Conservation (phyloP, 2,797 vertebrate genomes). For the Sebastes kiyomatsui region DNA sequence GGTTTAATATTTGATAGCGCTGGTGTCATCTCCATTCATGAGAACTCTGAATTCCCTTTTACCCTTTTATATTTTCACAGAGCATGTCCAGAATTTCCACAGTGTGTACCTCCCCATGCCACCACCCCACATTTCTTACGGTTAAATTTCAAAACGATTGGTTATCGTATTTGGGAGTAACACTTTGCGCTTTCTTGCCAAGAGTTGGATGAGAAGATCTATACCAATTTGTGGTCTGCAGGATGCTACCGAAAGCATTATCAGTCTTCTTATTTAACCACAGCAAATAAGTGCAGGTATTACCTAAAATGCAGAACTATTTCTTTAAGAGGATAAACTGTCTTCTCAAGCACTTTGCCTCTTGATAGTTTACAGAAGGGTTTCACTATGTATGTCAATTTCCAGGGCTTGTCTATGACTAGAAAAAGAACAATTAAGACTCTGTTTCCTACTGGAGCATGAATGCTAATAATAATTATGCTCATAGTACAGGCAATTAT, state of each 20-base stretch:
- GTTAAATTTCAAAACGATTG: not conserved
- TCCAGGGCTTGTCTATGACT: not conserved
- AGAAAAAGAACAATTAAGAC: not conserved
- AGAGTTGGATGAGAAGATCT: not conserved
- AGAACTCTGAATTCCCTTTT: slow-evolving; percentile 28
- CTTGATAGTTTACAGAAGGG: not conserved
- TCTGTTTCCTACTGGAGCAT: not conserved
- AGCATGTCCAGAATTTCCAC: slow-evolving; percentile 18
- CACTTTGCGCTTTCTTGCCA: not conserved
- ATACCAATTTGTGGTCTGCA: not conserved
- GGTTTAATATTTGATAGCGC: slow-evolving; percentile 67
- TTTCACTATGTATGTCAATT: not conserved
- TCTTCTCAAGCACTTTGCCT: not conserved
- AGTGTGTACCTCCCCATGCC: not conserved
- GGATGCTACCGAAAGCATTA: not conserved
- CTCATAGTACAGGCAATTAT: not conserved
- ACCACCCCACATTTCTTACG: not conserved
- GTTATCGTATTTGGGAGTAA: not conserved
- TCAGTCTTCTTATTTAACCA: not conserved
- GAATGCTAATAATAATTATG: not conserved
- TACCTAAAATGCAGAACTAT: not conserved
- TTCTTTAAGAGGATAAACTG: not conserved
- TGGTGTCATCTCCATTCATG: slow-evolving; percentile 51
- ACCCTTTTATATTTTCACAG: slow-evolving; percentile 10
- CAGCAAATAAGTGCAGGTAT: not conserved